Percentiles rank a stretch among this genome's conserved stretches.
These are phyloP conservation scores for Lepus europaeus DNA, from an alignment of 2,113 vertebrate species.

Conservation along the genomic window DNA sequence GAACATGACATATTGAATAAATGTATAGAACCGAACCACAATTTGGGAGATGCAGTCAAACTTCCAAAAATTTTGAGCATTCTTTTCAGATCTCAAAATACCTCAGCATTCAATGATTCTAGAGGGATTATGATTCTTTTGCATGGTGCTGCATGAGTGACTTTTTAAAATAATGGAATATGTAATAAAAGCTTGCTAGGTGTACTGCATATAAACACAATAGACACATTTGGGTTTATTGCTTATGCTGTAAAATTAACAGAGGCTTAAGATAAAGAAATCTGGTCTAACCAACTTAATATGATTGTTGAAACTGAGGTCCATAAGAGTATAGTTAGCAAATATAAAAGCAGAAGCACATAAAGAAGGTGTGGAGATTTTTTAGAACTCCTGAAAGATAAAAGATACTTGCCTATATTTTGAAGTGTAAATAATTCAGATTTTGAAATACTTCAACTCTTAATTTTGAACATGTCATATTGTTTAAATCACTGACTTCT, in stretches of 20 bases:
- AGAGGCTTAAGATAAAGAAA: not conserved
- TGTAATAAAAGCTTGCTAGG: not conserved
- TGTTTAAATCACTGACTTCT: not conserved
- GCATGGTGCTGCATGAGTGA: not conserved
- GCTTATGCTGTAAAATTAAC: not conserved
- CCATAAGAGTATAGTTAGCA: not conserved
- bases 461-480: not conserved
- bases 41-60: not conserved
- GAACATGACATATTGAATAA: not conserved
- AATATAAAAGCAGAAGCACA: conserved; percentile 19
- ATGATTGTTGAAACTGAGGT: not conserved
- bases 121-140: not conserved
- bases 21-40: not conserved
- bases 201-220: not conserved
- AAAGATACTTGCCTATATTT: not conserved
- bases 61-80: not conserved
- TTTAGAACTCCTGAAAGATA: not conserved
- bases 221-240: not conserved
- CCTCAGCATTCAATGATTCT: not conserved
- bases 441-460: not conserved
- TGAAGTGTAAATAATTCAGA: not conserved
- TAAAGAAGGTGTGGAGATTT: not conserved
- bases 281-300: not conserved
- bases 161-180: not conserved
- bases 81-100: conserved; percentile 16